phyloP scores from a whole-genome alignment of 2,888 invertebrate genomes.

The Drosophila sordidapex region DNA sequence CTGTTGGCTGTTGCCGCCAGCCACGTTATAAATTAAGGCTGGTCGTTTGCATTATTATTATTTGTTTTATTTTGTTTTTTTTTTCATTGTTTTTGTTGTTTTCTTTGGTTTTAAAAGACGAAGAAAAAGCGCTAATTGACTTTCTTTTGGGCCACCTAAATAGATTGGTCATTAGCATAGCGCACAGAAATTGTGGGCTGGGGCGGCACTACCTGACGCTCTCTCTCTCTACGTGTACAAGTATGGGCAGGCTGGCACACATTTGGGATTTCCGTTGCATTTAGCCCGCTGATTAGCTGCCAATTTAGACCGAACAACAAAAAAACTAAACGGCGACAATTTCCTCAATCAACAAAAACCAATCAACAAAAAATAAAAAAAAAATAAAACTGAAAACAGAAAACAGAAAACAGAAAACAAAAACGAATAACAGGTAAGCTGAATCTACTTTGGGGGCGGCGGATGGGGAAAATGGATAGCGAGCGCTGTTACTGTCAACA shows the following conservation, averaged over 20 bases:
- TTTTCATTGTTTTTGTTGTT: not conserved
- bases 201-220: not conserved
- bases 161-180: constrained; percentile 63
- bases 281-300: constrained; percentile 70
- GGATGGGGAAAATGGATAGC: constrained; percentile 14
- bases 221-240: not conserved
- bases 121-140: constrained; percentile 29
- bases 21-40: constrained; percentile 62
- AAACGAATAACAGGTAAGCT: constrained; percentile 43
- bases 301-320: constrained; percentile 58
- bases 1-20: constrained; percentile 31
- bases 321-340: constrained; percentile 58
- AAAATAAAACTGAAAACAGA: constrained; percentile 22
- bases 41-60: constrained; percentile 30
- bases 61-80: not conserved
- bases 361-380: constrained; percentile 46
- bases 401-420: constrained; percentile 22
- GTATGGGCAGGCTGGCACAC: constrained; percentile 29
- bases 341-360: constrained; percentile 74
- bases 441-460: constrained; percentile 39
- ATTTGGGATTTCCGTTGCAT: constrained; percentile 75
- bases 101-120: not conserved
- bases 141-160: constrained; percentile 66
- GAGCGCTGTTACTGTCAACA: constrained; percentile 9
- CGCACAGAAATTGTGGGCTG: constrained; percentile 71